phyloP scores from a whole-genome alignment of 2,113 vertebrate genomes.

The Rattus rattus region DNA sequence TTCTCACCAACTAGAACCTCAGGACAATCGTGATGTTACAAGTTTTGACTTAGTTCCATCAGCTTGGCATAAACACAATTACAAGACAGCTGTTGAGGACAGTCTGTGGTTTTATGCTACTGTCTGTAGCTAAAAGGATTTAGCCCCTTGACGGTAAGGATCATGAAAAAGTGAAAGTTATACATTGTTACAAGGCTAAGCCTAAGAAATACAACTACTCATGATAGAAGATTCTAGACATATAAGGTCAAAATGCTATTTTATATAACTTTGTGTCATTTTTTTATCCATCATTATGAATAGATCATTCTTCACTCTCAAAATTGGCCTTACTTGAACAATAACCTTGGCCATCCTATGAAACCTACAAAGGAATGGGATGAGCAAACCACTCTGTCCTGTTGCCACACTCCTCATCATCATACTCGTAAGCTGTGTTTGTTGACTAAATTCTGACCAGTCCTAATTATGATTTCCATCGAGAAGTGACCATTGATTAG shows the following conservation, averaged over 20 bases:
- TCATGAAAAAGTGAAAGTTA: neutral
- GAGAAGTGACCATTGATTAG: constrained; percentile 75
- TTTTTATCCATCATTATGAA: constrained; percentile 9
- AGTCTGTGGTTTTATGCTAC: constrained; percentile 35
- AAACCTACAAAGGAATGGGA: constrained; percentile 15
- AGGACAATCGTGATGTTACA: neutral
- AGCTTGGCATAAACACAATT: neutral
- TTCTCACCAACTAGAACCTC: neutral
- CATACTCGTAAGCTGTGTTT: neutral
- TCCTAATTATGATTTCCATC: constrained; percentile 72
- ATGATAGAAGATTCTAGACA: constrained; percentile 4
- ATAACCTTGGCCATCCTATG: neutral
- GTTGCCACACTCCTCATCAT: constrained; percentile 59
- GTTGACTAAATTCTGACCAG: constrained; percentile 41
- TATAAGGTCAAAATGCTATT: neutral
- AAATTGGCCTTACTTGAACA: neutral
- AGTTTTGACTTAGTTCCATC: neutral
- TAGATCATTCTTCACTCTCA: neutral
- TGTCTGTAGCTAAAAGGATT: neutral
- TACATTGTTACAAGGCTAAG: neutral
- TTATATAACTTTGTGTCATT: neutral
- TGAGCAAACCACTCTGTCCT: neutral
- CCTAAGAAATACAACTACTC: neutral
- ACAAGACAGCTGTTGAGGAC: neutral
- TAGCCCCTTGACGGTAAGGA: neutral